phyloP scores from a whole-genome alignment of 92 coral and sea anemone genomes.

The Pocillopora meandrina region DNA sequence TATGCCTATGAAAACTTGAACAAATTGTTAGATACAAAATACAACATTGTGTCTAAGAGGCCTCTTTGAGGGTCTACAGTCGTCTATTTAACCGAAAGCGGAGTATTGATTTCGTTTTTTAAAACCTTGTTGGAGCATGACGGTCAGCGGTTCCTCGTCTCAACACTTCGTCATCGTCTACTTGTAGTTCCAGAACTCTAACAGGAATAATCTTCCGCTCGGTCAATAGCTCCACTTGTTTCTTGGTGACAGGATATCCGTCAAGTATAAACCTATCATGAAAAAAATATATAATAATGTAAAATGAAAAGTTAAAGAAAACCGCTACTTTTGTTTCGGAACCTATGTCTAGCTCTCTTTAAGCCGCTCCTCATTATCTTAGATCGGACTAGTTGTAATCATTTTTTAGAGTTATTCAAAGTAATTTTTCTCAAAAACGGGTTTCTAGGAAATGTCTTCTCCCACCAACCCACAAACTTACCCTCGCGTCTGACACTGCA shows the following conservation, averaged over 20 bases:
- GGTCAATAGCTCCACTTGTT: slow-evolving; percentile 90
- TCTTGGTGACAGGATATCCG: slow-evolving; percentile 87
- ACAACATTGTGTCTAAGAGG: no score
- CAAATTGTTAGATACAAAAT: no score
- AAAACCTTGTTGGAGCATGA: slow-evolving; percentile 87
- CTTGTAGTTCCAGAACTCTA: slow-evolving; percentile 85
- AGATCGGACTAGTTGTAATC: no score
- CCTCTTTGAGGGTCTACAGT: no score
- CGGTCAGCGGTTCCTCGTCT: slow-evolving; percentile 89
- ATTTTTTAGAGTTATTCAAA: no score
- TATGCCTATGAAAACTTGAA: neutral
- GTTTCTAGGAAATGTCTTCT: no score
- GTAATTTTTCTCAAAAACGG: no score
- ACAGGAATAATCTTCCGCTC: slow-evolving; percentile 97
- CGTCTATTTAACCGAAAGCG: neutral
- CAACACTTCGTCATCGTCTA: slow-evolving; percentile 88
- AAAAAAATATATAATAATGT: neutral
- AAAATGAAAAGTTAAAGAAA: neutral
- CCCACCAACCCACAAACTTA: slow-evolving; percentile 16
- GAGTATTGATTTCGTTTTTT: neutral
- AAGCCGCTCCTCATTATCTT: no score
- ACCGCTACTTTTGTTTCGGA: neutral
- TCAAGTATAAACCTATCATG: slow-evolving; percentile 80
- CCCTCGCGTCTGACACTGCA: slow-evolving; percentile 99
- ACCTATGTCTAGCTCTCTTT: no score